Evolutionary conservation across 2,797 vertebrate species (phyloP).

Genomic region (Urophycis tenuis): DNA sequence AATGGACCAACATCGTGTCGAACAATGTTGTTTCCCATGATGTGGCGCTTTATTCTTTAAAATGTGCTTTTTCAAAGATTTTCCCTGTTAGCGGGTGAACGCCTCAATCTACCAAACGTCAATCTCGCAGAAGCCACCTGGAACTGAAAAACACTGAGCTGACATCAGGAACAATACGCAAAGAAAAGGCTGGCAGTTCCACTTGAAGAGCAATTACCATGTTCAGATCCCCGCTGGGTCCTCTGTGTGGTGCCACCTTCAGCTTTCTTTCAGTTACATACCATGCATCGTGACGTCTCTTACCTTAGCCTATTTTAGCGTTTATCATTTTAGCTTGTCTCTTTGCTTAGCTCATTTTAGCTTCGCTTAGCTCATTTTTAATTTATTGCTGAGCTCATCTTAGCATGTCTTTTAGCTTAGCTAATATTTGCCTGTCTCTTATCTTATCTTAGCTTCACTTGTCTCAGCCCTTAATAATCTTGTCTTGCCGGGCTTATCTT

Average conservation of each 20-base stretch:
- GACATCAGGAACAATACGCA: not conserved
- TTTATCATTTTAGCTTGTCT: not conserved
- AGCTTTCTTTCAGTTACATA: not conserved
- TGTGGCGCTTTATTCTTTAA: not conserved
- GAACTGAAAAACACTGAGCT: not conserved
- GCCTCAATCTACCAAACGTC: not conserved
- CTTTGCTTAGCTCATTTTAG: not conserved
- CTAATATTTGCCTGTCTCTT: not conserved
- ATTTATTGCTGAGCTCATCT: not conserved
- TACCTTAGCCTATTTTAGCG: not conserved
- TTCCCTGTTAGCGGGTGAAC: not conserved
- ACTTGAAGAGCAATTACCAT: not conserved
- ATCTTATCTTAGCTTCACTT: not conserved
- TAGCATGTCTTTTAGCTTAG: not conserved
- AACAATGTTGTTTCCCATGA: not conserved
- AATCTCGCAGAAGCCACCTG: not conserved
- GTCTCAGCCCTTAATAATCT: not conserved
- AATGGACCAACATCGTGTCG: not conserved
- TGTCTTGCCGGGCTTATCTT: not conserved
- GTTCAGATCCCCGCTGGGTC: not conserved
- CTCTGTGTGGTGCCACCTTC: not conserved
- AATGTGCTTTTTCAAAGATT: not conserved
- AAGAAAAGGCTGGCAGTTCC: not conserved
- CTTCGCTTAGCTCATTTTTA: not conserved
- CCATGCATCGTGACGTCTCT: not conserved